Percentiles rank a stretch among this genome's conserved stretches.
These are phyloP conservation scores for Acrobeloides nanus DNA, from an alignment of 2,888 invertebrate species.

Conservation along the genomic window DNA sequence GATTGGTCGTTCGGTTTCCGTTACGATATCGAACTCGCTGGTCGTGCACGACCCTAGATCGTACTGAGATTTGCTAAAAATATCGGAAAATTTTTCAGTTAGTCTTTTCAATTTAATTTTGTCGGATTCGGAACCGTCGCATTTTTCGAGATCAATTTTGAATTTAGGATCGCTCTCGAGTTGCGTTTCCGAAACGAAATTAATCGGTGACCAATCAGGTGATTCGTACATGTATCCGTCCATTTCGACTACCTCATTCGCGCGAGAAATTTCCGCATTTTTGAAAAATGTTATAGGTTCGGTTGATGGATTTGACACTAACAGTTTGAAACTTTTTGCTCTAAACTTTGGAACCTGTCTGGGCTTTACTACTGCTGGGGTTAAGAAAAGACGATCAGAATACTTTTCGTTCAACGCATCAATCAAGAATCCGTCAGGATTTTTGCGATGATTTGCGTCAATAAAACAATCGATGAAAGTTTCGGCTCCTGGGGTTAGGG, in stretches of 20 bases:
- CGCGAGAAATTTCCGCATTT: neutral
- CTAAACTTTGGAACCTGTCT: too few relatives aligned
- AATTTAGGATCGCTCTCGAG: conserved; percentile 13
- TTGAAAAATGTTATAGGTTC: neutral
- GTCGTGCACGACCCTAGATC: conserved; percentile 21
- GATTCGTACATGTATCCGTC: neutral
- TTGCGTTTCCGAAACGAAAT: too few relatives aligned
- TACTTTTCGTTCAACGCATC: neutral
- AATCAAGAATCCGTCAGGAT: neutral
- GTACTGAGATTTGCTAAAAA: conserved; percentile 17
- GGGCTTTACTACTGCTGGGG: conserved; percentile 4
- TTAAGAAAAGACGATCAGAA: neutral
- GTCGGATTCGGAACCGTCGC: neutral
- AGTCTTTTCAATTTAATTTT: conserved; percentile 11
- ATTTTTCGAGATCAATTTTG: conserved; percentile 11
- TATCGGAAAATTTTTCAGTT: conserved; percentile 12
- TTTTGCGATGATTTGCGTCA: neutral
- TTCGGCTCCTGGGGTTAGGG: neutral
- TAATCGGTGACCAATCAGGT: conserved; percentile 17
- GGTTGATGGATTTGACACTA: neutral
- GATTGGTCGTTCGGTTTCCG: conserved; percentile 16
- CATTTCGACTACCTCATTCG: neutral
- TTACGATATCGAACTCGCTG: conserved; percentile 16
- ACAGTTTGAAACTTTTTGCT: neutral
- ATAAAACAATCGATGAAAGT: neutral